phyloP scores from a whole-genome alignment of 2,113 vertebrate species.

The Catharus fuscescens region DNA sequence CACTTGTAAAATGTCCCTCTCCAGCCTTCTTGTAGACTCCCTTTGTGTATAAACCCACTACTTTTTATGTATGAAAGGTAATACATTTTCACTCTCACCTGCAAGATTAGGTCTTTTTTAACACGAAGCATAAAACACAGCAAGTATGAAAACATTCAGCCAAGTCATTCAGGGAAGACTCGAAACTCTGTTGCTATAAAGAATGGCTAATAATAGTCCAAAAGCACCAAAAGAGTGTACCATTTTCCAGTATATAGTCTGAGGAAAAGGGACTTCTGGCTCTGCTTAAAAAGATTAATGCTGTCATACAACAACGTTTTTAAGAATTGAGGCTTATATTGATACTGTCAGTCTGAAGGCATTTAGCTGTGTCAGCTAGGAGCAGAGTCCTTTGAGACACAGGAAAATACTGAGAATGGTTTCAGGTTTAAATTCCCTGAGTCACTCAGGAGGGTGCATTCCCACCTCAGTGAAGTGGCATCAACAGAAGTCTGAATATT shows the following conservation, averaged over 20 bases:
- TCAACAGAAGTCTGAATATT: neutral
- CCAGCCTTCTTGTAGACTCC: neutral
- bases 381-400: neutral
- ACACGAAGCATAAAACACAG: neutral
- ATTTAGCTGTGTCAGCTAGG: neutral
- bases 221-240: neutral
- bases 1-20: neutral
- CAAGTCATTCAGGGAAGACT: neutral
- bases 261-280: neutral
- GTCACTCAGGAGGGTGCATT: neutral
- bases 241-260: neutral
- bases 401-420: neutral
- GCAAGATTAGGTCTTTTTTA: neutral
- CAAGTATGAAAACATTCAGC: neutral
- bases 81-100: neutral
- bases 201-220: neutral
- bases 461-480: neutral
- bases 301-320: neutral
- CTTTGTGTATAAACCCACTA: neutral
- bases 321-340: neutral
- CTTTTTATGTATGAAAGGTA: neutral
- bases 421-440: neutral
- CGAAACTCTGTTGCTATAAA: neutral
- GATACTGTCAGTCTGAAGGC: neutral
- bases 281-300: neutral